phyloP scores from a whole-genome alignment of 2,888 invertebrate genomes.

The Trichogramma dendrolimi region DNA sequence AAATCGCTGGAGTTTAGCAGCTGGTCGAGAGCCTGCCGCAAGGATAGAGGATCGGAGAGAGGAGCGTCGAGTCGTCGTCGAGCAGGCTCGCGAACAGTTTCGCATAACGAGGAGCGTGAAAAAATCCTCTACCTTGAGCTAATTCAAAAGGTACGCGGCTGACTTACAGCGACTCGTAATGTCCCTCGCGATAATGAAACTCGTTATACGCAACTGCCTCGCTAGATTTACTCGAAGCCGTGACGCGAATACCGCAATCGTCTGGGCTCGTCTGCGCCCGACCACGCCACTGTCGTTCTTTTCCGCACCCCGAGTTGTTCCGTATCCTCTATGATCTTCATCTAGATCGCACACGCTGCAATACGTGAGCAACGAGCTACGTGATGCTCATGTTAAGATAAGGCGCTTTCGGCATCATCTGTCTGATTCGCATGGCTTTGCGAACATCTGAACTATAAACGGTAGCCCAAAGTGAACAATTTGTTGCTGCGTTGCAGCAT shows the following conservation, averaged over 20 bases:
- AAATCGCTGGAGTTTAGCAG: slow-evolving; percentile 11
- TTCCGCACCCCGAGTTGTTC: too few relatives aligned
- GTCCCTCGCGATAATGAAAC: slow-evolving; percentile 46
- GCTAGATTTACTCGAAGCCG: slow-evolving; percentile 43
- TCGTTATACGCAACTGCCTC: slow-evolving; percentile 44
- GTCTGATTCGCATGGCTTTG: too few relatives aligned
- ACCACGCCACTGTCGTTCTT: too few relatives aligned
- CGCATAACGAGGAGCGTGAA: too few relatives aligned
- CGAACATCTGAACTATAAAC: too few relatives aligned
- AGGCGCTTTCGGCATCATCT: too few relatives aligned
- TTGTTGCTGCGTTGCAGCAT: too few relatives aligned
- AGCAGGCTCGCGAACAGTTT: neutral
- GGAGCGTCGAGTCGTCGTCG: neutral
- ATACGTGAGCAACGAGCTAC: too few relatives aligned
- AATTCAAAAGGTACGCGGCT: slow-evolving; percentile 9
- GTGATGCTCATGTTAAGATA: too few relatives aligned
- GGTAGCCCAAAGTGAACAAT: too few relatives aligned
- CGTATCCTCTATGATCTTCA: too few relatives aligned
- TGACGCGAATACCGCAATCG: slow-evolving; percentile 39
- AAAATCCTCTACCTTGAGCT: neutral
- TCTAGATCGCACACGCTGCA: too few relatives aligned
- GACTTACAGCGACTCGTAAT: slow-evolving; percentile 46
- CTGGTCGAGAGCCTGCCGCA: neutral
- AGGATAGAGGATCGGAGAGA: slow-evolving; percentile 5
- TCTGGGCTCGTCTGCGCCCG: neutral